These are phyloP conservation scores for Heterodera carotae DNA, from an alignment of 1,140 invertebrate genomes.

Conservation along the genomic window DNA sequence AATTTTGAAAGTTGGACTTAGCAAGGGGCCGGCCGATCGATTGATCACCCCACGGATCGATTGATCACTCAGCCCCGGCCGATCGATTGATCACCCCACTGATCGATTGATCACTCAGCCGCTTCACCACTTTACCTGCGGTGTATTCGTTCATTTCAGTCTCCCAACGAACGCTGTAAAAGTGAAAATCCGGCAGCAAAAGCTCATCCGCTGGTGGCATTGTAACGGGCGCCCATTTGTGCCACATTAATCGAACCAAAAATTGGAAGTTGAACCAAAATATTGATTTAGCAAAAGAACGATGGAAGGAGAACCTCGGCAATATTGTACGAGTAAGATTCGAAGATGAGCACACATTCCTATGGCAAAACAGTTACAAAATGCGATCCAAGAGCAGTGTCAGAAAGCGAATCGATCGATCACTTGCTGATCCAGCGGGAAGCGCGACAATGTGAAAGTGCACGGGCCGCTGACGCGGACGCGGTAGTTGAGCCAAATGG, in stretches of 20 bases:
- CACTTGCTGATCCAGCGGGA: slow-evolving; percentile 59
- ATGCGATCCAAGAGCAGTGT: not conserved
- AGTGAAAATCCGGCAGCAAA: slow-evolving; percentile 62
- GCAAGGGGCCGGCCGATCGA: too few species aligned
- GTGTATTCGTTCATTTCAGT: slow-evolving; percentile 57
- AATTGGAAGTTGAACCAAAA: not conserved
- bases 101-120: too few species aligned
- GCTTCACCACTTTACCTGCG: slow-evolving; percentile 41
- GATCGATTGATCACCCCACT: too few species aligned
- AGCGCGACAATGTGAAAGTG: slow-evolving; percentile 56
- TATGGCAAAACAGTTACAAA: slow-evolving; percentile 22
- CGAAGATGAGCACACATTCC: slow-evolving; percentile 53
- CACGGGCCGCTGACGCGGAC: slow-evolving; percentile 63
- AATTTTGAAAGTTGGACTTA: not conserved
- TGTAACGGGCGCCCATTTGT: slow-evolving; percentile 62
- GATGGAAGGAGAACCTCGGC: slow-evolving; percentile 33
- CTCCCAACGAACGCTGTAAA: slow-evolving; percentile 62
- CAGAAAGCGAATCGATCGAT: slow-evolving; percentile 28
- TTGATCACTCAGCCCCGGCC: too few species aligned
- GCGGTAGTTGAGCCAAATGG: slow-evolving; percentile 64
- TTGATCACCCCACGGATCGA: too few species aligned
- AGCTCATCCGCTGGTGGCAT: slow-evolving; percentile 57
- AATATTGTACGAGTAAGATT: slow-evolving; percentile 54
- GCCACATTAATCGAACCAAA: slow-evolving; percentile 51
- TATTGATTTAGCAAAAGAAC: not conserved